Percentiles rank a stretch among this genome's conserved stretches.
phyloP scores from a whole-genome alignment of 2,888 invertebrate genomes.

The Neoscelio sp. region DNA sequence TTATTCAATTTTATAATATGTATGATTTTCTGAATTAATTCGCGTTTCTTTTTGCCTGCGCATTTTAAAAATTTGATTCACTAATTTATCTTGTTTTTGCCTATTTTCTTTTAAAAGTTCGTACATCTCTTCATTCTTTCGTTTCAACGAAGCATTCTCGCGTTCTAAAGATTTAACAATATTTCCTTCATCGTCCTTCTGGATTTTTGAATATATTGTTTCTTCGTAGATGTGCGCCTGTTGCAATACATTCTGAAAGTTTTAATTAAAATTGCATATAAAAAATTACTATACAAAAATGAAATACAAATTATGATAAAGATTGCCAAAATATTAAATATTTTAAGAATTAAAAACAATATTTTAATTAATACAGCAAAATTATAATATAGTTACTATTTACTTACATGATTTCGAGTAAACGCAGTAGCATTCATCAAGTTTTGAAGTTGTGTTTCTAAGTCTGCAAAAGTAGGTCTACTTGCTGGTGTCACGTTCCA shows the following conservation, averaged over 20 bases:
- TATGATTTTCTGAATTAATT: no score
- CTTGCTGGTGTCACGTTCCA: slow-evolving; percentile 89
- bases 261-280: not conserved
- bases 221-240: slow-evolving; percentile 8
- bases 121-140: slow-evolving; percentile 11
- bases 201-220: slow-evolving; percentile 11
- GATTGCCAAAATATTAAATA: no score
- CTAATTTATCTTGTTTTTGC: slow-evolving; percentile 8
- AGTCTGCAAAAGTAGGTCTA: slow-evolving; percentile 89
- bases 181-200: slow-evolving; percentile 6
- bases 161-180: slow-evolving; percentile 3
- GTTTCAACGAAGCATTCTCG: not conserved
- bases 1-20: no score
- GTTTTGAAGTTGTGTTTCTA: slow-evolving; percentile 84
- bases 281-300: slow-evolving; percentile 1
- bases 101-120: slow-evolving; percentile 12
- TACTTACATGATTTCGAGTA: slow-evolving; percentile 10
- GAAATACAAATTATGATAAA: no score
- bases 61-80: no score
- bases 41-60: no score
- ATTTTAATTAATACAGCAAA: no score
- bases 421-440: slow-evolving; percentile 79
- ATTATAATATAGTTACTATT: no score
- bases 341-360: no score
- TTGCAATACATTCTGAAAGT: slow-evolving; percentile 6